Conservation (phyloP, 2,113 vertebrate genomes). For the Brevimyrus niger region DNA sequence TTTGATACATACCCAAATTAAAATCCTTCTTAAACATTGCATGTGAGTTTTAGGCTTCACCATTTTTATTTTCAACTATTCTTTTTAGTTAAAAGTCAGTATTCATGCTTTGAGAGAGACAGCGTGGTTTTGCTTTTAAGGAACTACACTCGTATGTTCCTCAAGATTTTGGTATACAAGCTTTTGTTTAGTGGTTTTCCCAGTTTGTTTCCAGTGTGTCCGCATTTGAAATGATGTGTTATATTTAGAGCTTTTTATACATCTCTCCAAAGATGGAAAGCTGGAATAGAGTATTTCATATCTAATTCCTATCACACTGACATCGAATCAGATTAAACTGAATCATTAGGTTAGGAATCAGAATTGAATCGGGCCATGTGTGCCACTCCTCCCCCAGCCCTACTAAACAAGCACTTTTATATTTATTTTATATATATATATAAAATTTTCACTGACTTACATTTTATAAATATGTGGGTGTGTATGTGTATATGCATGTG, state of each 20-base stretch:
- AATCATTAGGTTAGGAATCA: neutral
- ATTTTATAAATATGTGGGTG: no score
- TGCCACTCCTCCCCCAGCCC: neutral
- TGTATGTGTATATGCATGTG: neutral
- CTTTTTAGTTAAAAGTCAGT: neutral
- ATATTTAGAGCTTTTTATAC: neutral
- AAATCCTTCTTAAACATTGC: neutral
- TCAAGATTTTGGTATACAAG: neutral
- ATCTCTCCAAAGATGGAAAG: neutral
- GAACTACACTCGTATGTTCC: neutral
- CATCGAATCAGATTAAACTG: neutral
- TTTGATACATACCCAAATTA: neutral
- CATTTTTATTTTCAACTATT: neutral
- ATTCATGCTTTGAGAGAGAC: neutral
- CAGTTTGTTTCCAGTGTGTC: neutral
- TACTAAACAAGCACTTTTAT: neutral
- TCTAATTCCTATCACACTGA: neutral
- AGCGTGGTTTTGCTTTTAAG: neutral
- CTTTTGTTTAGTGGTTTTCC: neutral
- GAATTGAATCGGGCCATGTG: neutral
- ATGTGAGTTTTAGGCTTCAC: neutral
- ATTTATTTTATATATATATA: no score
- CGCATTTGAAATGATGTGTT: neutral
- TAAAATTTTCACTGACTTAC: no score
- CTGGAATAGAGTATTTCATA: neutral